Percentiles rank a stretch among this genome's conserved stretches.
phyloP scores from a whole-genome alignment of 2,888 invertebrate genomes.

The Argyresthia goedartella region DNA sequence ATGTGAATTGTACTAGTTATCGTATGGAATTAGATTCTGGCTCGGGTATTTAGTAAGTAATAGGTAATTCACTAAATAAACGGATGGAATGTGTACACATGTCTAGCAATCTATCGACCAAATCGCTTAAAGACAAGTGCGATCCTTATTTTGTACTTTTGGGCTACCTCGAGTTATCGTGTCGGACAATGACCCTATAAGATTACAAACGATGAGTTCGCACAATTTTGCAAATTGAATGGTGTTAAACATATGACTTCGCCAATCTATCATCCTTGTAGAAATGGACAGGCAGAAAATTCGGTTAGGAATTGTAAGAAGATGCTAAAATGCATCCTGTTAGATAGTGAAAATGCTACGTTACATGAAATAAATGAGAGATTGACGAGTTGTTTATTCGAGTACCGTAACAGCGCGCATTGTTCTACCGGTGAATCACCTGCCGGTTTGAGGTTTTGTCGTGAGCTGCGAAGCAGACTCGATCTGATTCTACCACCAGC shows the following conservation, averaged over 20 bases:
- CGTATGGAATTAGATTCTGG: constrained; percentile 16
- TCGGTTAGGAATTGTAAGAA: not conserved
- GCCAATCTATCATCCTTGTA: not conserved
- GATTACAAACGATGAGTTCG: not conserved
- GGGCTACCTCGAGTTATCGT: not conserved
- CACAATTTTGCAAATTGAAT: not conserved
- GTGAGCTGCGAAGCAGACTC: not conserved
- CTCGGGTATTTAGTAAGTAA: constrained; percentile 8
- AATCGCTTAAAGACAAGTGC: not conserved
- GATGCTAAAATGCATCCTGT: not conserved
- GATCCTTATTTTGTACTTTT: not conserved
- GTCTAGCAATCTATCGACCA: not conserved
- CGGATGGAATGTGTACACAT: not conserved
- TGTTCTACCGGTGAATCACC: not conserved
- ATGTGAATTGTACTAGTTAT: constrained; percentile 3
- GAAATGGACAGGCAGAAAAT: not conserved
- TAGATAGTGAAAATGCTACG: not conserved
- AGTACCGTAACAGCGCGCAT: not conserved
- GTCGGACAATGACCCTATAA: not conserved
- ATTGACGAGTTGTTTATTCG: not conserved
- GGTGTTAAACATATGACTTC: not conserved
- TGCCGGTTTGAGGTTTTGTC: not conserved
- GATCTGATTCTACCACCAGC: not conserved
- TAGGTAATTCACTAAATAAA: not conserved
- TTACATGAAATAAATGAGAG: not conserved